phyloP scores from a whole-genome alignment of 2,113 vertebrate genomes.

The Sisor rabdophorus region DNA sequence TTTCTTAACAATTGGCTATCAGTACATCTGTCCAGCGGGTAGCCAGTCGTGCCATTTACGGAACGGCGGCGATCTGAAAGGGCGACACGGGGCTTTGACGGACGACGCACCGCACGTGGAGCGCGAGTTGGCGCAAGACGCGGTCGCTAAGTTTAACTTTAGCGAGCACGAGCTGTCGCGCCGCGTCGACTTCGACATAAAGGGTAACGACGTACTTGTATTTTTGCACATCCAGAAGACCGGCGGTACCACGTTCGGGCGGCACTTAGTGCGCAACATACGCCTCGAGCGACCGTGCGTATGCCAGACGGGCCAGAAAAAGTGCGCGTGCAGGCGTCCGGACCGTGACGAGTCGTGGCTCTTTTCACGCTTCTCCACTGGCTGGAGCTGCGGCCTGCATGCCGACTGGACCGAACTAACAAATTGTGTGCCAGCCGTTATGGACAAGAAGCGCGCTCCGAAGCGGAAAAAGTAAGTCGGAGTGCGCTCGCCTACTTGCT shows the following conservation, averaged over 20 bases:
- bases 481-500: background rate
- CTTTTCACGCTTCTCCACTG: conserved; percentile 89
- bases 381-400: conserved; percentile 91
- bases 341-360: conserved; percentile 92
- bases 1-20: conserved; percentile 90
- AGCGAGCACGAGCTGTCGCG: conserved; percentile 81
- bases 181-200: conserved; percentile 87
- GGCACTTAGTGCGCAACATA: conserved; percentile 95
- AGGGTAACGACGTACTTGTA: conserved; percentile 90
- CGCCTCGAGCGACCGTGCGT: conserved; percentile 91
- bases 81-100: background rate
- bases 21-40: conserved; percentile 84
- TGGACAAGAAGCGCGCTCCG: conserved; percentile 85
- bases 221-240: conserved; percentile 98
- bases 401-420: conserved; percentile 92
- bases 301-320: conserved; percentile 94
- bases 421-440: conserved; percentile 88
- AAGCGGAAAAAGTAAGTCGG: conserved; percentile 68
- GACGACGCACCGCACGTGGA: background rate
- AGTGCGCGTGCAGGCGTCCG: conserved; percentile 91
- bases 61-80: conserved; percentile 61
- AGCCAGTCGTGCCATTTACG: conserved; percentile 73
- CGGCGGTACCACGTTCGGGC: conserved; percentile 92
- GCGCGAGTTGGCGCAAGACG: conserved; percentile 51
- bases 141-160: conserved; percentile 79